Base-by-base conservation (phyloP, 2,113 vertebrate genomes). In the Strix uralensis region DNA sequence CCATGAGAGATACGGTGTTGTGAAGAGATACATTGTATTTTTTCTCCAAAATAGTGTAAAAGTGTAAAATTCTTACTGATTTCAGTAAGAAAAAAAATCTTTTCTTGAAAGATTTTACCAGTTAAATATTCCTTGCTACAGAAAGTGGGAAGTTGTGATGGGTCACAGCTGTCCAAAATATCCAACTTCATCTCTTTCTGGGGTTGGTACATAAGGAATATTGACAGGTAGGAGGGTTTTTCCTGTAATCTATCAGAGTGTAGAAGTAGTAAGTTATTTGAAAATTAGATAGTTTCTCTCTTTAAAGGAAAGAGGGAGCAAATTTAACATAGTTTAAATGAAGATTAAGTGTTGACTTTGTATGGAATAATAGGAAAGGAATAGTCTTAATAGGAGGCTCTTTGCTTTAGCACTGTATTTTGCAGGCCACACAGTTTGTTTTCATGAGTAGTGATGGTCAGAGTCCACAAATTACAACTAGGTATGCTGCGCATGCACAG, bases 401-500 rank as follows among this genome's bases (percentile, higher is more conserved):
- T 72, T 8, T 42, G 10, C 47, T 95, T 77, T 78, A 77, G 26
- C 44, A 61, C 23, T 21, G 8, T 26, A 18, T 51, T 65, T 59
- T 51, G 25, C 49, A 47, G 71, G 5, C 26, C 23, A 4, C 4
- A 1, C 2, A 2, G 11, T 91, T 63, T 86, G 18, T 72, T 84
- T 63, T 69, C 26, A 6, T 70, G 27, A 52, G 11, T 10, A 16
- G 36, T 32, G 21, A 7, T 44, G 40, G 29, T 84, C 36, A 66
- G 65, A 46, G 62, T 70, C 49, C 8, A 4, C 42, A 67, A 7
- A 34, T 59, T 49, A 20, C 36, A 54, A 0, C 8, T 63, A 21
- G 9, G 58, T 86, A 32, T 0, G 5, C 32, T 69, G 38, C 0
- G 0, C 2, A 4, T 11, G 32, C 29, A 26, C 16, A 14, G 0